Evolutionary conservation across 2,113 vertebrate genomes (phyloP).

Genomic region (Sisor rabdophorus): DNA sequence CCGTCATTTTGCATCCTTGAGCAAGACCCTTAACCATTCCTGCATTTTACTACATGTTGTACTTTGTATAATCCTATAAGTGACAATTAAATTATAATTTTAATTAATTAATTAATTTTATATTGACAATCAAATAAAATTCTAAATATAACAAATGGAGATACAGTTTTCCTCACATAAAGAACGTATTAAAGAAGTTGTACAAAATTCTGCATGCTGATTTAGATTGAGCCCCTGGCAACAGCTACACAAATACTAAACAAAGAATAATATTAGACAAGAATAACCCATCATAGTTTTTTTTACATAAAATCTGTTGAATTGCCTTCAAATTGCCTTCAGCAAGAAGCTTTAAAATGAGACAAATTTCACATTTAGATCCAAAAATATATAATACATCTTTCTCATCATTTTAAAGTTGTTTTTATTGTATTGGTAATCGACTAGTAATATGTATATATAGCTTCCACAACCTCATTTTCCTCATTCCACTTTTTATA

Average conservation of each 20-base stretch:
- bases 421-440: not conserved
- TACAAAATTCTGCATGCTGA: not conserved
- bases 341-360: not conserved
- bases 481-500: too few relatives aligned
- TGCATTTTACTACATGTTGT: too few relatives aligned
- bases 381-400: constrained; percentile 32
- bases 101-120: too few relatives aligned
- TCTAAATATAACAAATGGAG: too few relatives aligned
- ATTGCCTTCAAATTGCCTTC: not conserved
- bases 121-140: too few relatives aligned
- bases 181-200: not conserved
- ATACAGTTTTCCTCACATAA: not conserved
- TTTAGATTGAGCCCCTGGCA: constrained; percentile 10
- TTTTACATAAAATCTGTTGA: constrained; percentile 1
- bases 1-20: too few relatives aligned
- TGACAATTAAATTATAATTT: too few relatives aligned
- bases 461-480: not conserved
- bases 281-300: not conserved
- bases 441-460: not conserved
- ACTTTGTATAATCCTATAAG: too few relatives aligned
- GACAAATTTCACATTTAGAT: constrained; percentile 10
- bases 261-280: constrained; percentile 29
- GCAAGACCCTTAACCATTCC: too few relatives aligned
- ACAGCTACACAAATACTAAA: constrained; percentile 40
- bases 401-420: not conserved